Evolutionary conservation across 2,797 vertebrate genomes (phyloP).

Genomic region (Oreonectes daqikongensis): DNA sequence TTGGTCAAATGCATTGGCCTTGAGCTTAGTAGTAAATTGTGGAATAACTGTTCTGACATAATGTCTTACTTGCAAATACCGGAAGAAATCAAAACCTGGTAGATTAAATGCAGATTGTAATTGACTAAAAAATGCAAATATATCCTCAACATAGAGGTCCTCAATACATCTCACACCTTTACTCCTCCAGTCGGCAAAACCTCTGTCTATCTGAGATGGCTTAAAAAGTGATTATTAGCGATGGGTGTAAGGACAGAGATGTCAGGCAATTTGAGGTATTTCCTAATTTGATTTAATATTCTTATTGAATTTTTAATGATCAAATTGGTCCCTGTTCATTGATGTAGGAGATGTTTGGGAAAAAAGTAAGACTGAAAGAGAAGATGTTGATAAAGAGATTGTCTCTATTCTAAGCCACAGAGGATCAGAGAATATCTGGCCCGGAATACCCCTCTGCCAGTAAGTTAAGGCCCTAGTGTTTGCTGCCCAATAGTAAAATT

Average conservation of each 20-base stretch:
- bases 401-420: not conserved
- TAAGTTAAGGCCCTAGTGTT: conserved; percentile 19
- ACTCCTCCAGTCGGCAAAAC: not conserved
- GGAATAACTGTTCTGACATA: not conserved
- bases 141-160: not conserved
- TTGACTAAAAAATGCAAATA: not conserved
- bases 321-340: not conserved
- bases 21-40: not conserved
- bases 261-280: not conserved
- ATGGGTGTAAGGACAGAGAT: not conserved
- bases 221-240: not conserved
- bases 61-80: no score
- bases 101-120: no score
- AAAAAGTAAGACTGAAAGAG: not conserved
- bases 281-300: not conserved
- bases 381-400: not conserved
- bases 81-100: no score
- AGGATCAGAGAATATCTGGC: not conserved
- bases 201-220: not conserved
- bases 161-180: not conserved
- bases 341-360: no score
- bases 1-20: not conserved
- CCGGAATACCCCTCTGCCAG: not conserved
- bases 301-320: not conserved
- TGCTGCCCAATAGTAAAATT: conserved; percentile 37